Evolutionary conservation across 2,888 invertebrate species (phyloP), one percentile per base, ranked within the genome.

Genomic region (Sicus ferrugineus): DNA sequence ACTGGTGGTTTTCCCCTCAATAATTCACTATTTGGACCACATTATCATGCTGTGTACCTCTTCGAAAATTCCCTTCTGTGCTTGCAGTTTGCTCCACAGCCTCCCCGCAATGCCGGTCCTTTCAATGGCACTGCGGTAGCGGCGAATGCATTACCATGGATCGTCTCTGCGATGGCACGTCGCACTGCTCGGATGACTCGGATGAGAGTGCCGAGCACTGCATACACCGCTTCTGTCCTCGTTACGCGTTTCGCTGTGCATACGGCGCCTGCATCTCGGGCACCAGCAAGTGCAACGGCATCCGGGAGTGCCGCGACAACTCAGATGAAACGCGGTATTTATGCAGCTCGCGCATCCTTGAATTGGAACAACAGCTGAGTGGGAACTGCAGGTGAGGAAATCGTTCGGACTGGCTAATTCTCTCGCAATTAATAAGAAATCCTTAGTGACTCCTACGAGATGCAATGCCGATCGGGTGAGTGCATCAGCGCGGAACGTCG

Each of bases 181-280:
- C 71, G 7, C 73, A 84, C 65, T 84, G 84, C 34, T 67, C 73
- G 0, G 84, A 84, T 73, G 78, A 77, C 1, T 79, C 83, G 0
- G 84, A 84, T 72, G 84, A 84, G 72, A 81, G 77, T 7, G 74
- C 78, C 0, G 67, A 75, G 46, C 72, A 70, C 14, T 85, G 85
- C 56, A 73, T 80, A 16, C 73, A 80, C n/a, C 34, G 72, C 0
- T 62, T 71, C 2, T 91, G 91, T 75, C 86, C 87, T 0, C 72
- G 79, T 0, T 87, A 86, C 74, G 85, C 89, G 42, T 83, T 80
- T 69, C 75, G 76, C 21, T 84, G 84, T 69, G 77, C 77, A 2
- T 84, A 84, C 9, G 84, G 84, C 0, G 84, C 79, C 1, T 80
- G 80, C 46, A 75, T 80, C 23, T 30, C 63, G 3, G 74, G 73